Conservation (phyloP, 2,797 vertebrate genomes). For the Jordanella pulchra region DNA sequence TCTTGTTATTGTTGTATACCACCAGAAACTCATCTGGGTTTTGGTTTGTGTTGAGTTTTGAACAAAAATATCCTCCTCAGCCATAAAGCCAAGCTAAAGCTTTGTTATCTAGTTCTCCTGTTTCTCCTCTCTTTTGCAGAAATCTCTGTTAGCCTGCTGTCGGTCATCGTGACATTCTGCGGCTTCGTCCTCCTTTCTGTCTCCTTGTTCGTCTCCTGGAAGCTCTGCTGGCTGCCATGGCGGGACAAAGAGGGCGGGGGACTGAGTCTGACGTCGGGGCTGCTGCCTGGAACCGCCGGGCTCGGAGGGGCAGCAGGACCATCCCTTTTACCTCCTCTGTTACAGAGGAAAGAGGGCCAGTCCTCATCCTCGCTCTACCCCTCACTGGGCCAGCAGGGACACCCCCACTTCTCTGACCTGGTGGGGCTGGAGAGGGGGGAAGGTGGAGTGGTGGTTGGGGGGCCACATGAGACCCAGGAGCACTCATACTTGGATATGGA, state of each 20-base stretch:
- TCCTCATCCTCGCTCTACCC: constrained; percentile 84
- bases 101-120: not conserved
- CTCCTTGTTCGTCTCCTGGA: constrained; percentile 96
- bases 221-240: constrained; percentile 95
- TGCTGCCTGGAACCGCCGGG: constrained; percentile 83
- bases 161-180: constrained; percentile 93
- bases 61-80: not conserved
- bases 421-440: constrained; percentile 84
- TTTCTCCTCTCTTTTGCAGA: constrained; percentile 70
- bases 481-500: constrained; percentile 94
- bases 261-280: constrained; percentile 80
- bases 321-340: constrained; percentile 80
- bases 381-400: constrained; percentile 82
- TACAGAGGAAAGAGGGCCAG: constrained; percentile 85
- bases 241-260: constrained; percentile 89
- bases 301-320: constrained; percentile 74
- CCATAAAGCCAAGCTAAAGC: not conserved
- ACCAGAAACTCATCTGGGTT: not conserved
- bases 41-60: not conserved
- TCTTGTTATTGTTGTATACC: not conserved
- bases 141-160: constrained; percentile 92
- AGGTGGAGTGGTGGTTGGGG: constrained; percentile 76
- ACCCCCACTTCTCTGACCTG: constrained; percentile 87
- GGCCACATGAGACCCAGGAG: constrained; percentile 86
- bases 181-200: constrained; percentile 92